These are phyloP conservation scores for Asarcornis scutulata DNA, from an alignment of 2,113 vertebrate species.

Conservation along the genomic window DNA sequence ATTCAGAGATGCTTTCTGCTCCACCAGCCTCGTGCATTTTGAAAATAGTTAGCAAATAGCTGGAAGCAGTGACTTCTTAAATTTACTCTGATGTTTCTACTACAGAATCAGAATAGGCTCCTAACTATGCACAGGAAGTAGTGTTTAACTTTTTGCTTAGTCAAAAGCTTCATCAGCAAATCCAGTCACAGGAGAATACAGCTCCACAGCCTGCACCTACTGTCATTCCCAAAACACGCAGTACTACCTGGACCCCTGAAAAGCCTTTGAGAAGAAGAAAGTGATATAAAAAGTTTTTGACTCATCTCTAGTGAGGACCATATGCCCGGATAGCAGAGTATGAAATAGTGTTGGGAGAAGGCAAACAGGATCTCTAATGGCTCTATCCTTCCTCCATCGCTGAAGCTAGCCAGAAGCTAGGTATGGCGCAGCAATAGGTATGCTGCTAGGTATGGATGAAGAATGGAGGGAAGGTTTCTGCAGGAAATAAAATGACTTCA, in stretches of 20 bases:
- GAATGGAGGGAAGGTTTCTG: background rate
- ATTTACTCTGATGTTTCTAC: slow-evolving; percentile 9
- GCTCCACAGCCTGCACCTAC: background rate
- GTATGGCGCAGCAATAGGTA: background rate
- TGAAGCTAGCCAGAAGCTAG: background rate
- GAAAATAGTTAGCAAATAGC: slow-evolving; percentile 21
- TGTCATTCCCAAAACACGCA: background rate
- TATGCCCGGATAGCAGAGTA: background rate
- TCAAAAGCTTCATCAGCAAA: background rate
- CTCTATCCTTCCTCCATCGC: background rate
- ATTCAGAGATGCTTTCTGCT: background rate
- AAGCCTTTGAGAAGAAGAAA: background rate
- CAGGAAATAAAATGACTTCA: background rate
- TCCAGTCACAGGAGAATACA: background rate
- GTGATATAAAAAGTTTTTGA: background rate
- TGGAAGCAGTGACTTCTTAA: background rate
- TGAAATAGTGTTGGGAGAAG: background rate
- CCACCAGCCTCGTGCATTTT: background rate
- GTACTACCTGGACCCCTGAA: background rate
- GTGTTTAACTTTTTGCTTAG: background rate
- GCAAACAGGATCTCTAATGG: background rate
- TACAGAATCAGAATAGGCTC: background rate
- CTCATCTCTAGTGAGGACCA: background rate
- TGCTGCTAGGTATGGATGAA: background rate
- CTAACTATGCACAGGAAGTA: background rate